Evolutionary conservation across 2,888 invertebrate species (phyloP).

Genomic region (Lycaena phlaeas): DNA sequence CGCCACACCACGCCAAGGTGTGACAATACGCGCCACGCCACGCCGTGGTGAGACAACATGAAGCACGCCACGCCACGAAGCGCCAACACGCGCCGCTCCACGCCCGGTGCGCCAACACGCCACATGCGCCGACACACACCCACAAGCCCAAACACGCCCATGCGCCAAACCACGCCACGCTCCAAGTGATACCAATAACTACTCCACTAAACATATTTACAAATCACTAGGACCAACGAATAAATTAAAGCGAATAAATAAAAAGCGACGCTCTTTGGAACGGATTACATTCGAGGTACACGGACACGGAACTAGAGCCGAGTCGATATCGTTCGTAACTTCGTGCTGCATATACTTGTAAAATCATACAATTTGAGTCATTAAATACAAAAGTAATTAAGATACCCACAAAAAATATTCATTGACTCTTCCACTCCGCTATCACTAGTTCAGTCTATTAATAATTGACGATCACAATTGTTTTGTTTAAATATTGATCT

Average conservation of each 20-base stretch:
- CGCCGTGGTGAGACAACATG: too few relatives aligned
- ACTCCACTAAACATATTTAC: constrained; percentile 29
- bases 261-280: constrained; percentile 57
- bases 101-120: constrained; percentile 10
- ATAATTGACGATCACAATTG: constrained; percentile 1
- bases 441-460: neutral
- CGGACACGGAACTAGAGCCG: constrained; percentile 5
- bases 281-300: constrained; percentile 51
- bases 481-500: neutral
- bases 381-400: too few relatives aligned
- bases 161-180: constrained; percentile 14
- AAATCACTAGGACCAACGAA: constrained; percentile 31
- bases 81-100: constrained; percentile 14
- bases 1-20: constrained; percentile 24
- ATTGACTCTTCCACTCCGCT: too few relatives aligned
- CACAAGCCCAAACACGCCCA: constrained; percentile 4
- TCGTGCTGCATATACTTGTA: neutral
- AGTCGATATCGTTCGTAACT: neutral
- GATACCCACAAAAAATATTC: too few relatives aligned
- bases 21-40: constrained; percentile 21
- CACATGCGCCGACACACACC: constrained; percentile 26
- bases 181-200: constrained; percentile 23
- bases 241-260: constrained; percentile 62
- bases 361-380: too few relatives aligned
- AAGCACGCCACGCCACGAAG: constrained; percentile 22